Percentiles rank a stretch among this genome's conserved stretches.
phyloP scores from a whole-genome alignment of 1,140 invertebrate genomes.

The Bilobella aurantiaca region DNA sequence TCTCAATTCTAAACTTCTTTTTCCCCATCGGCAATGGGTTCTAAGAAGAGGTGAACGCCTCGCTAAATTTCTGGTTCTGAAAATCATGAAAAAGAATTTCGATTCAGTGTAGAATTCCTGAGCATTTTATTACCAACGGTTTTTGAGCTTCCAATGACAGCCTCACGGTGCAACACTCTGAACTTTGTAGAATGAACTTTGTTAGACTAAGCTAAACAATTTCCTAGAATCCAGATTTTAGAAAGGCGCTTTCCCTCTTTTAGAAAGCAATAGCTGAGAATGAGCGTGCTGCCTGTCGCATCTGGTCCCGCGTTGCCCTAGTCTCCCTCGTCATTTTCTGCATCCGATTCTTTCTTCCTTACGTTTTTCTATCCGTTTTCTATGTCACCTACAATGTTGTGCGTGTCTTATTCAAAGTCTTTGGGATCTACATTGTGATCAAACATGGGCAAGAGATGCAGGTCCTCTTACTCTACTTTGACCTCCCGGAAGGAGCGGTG shows the following conservation, averaged over 20 bases:
- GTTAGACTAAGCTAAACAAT: background rate
- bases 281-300: background rate
- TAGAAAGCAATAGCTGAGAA: background rate
- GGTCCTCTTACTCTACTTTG: background rate
- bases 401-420: background rate
- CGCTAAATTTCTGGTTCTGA: no score
- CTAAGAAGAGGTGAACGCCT: no score
- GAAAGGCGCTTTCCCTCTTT: background rate
- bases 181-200: background rate
- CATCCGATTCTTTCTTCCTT: constrained; percentile 6
- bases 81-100: background rate
- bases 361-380: background rate
- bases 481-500: background rate
- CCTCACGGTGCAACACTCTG: no score
- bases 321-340: background rate
- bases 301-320: background rate
- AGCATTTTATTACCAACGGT: no score
- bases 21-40: no score
- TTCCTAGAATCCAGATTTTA: no score
- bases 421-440: background rate
- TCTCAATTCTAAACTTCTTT: no score
- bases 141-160: no score
- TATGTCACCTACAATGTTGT: background rate
- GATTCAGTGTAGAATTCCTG: no score
- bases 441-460: background rate